Percentiles rank a stretch among this genome's conserved stretches.
Evolutionary conservation across 1,140 invertebrate species (phyloP).

Genomic region (Danaus plexippus): DNA sequence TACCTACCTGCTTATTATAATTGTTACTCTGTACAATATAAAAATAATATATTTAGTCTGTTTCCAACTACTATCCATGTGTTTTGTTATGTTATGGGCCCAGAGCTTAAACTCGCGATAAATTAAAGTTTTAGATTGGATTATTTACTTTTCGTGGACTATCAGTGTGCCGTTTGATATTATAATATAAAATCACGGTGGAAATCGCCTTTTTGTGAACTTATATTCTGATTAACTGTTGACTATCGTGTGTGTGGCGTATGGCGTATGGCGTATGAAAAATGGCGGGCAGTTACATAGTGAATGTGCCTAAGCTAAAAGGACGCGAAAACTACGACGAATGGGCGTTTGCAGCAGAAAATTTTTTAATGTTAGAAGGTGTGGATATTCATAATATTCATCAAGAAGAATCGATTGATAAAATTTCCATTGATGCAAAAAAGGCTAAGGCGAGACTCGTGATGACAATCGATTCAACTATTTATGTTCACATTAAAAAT

Average conservation of each 20-base stretch:
- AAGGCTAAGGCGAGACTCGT: constrained; percentile 19
- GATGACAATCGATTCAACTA: constrained; percentile 17
- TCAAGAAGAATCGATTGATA: constrained; percentile 11
- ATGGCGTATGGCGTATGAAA: too few relatives aligned
- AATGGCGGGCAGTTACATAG: constrained; percentile 16
- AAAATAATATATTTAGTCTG: too few relatives aligned
- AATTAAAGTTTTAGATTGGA: constrained; percentile 1
- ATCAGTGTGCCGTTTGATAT: constrained; percentile 11
- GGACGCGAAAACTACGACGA: too few relatives aligned
- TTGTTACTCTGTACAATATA: too few relatives aligned
- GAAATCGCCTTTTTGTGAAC: constrained; percentile 10
- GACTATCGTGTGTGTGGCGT: too few relatives aligned
- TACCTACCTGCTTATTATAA: too few relatives aligned
- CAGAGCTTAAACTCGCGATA: constrained; percentile 7
- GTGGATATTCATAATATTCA: constrained; percentile 16
- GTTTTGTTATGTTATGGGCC: constrained; percentile 11
- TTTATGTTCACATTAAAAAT: constrained; percentile 21
- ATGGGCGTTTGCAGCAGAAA: too few relatives aligned
- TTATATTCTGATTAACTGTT: too few relatives aligned
- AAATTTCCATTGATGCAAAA: constrained; percentile 10
- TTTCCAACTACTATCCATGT: too few relatives aligned
- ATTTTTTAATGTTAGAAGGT: constrained; percentile 13
- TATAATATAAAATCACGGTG: constrained; percentile 7
- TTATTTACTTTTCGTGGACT: constrained; percentile 16
- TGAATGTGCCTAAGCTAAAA: constrained; percentile 16